Base-by-base conservation (phyloP, 2,797 vertebrate genomes). In the Gymnoscopelus microlampas region DNA sequence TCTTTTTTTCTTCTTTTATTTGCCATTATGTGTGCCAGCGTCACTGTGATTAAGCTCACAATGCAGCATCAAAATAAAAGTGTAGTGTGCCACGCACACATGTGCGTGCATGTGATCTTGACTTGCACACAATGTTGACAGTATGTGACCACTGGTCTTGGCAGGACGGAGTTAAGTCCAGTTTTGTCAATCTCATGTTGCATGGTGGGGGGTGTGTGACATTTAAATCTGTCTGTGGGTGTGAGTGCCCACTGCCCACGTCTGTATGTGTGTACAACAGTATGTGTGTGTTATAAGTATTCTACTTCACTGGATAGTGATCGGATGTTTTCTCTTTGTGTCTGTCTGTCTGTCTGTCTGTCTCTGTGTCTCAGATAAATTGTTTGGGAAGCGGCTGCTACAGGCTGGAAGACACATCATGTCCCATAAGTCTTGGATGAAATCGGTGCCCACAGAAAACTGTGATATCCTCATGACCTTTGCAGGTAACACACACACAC, bases 391-490 rank as follows among this genome's bases (percentile, higher is more conserved):
- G 94, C 91, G 96, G 63, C 95, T 99, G 79, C 94, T 98, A 73
- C 97, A 98, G 87, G 97, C 96, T 0, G 97, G 97, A 58, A 95
- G 97, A 75, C 96, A 98, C 94, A 95, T 99, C 93, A 97, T 99
- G 94, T 98, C 97, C 85, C 97, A 98, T 91, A 98, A 98, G 86
- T 97, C 97, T 24, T 99, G 98, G 98, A 98, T 99, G 98, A 99
- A 97, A 88, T 98, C 97, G 0, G 97, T 99, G 87, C 97, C 98
- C 87, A 99, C 98, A 0, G 97, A 99, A 91, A 97, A 98, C 93
- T 99, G 98, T 77, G 97, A 99, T 1, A 95, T 99, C 75, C 95
- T 99, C 77, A 97, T 99, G 96, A 98, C 96, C 55, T 97, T 99
- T 90, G 92, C 96, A 90, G 97, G 98, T 98, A 84, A 88, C 66